Conservation (phyloP, 1,140 invertebrate species). For the Drosophila prosaltans region DNA sequence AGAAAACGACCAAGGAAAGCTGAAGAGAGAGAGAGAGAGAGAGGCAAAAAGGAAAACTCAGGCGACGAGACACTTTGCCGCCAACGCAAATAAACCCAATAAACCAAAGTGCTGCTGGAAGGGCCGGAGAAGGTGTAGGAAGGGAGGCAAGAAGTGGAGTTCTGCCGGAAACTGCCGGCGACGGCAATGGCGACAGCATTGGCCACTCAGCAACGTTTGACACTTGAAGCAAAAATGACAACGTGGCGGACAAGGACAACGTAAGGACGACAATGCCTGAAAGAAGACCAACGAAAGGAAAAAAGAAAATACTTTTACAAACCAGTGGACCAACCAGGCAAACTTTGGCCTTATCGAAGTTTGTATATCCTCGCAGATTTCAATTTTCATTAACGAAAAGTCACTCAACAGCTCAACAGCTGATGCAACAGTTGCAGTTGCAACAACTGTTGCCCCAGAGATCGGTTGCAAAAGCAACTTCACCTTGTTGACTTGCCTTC, state of each 20-base stretch:
- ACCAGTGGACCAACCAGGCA: not conserved
- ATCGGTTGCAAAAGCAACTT: too few relatives aligned
- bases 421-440: too few relatives aligned
- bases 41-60: constrained; percentile 16
- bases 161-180: constrained; percentile 64
- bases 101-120: constrained; percentile 43
- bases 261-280: constrained; percentile 65
- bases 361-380: not conserved
- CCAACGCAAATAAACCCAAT: constrained; percentile 76
- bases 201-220: constrained; percentile 76
- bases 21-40: constrained; percentile 7
- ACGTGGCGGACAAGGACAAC: constrained; percentile 68
- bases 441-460: too few relatives aligned
- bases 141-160: constrained; percentile 5
- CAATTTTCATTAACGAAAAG: too few relatives aligned
- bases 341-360: not conserved
- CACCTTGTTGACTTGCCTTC: too few relatives aligned
- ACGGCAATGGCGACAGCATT: constrained; percentile 61
- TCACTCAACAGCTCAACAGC: too few relatives aligned
- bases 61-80: constrained; percentile 80
- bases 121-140: not conserved
- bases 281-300: constrained; percentile 21
- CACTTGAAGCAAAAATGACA: constrained; percentile 73
- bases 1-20: constrained; percentile 34
- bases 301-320: constrained; percentile 18